Conservation (phyloP, 1,140 invertebrate genomes). For the Drosophila paulistorum region DNA sequence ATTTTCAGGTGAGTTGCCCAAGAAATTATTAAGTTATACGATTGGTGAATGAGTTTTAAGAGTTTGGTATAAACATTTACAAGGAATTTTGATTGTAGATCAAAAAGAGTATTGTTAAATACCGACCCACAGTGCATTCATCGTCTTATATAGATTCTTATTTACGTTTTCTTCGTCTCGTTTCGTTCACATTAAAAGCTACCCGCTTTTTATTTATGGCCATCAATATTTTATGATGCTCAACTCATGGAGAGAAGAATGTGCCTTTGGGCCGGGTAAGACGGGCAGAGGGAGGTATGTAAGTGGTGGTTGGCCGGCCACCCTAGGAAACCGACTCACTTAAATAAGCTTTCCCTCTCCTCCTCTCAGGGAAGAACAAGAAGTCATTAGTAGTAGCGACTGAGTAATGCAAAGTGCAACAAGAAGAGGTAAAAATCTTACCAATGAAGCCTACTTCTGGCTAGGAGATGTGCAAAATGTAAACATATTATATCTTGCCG, state of each 20-base stretch:
- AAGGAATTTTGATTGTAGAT: neutral
- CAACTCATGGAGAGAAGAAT: slow-evolving; percentile 48
- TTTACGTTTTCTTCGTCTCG: slow-evolving; percentile 30
- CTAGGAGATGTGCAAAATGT: too few relatives aligned
- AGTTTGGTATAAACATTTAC: too few relatives aligned
- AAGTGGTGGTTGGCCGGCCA: neutral
- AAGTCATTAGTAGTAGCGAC: slow-evolving; percentile 1
- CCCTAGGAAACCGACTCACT: slow-evolving; percentile 23
- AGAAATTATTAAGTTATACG: neutral
- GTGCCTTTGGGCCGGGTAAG: slow-evolving; percentile 9
- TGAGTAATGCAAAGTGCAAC: neutral
- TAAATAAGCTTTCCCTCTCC: neutral
- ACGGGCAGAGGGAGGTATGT: neutral
- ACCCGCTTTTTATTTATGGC: slow-evolving; percentile 69
- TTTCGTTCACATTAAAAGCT: slow-evolving; percentile 54
- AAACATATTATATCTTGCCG: too few relatives aligned
- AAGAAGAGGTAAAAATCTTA: neutral
- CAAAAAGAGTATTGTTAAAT: neutral
- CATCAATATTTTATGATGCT: slow-evolving; percentile 72
- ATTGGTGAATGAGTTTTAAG: too few relatives aligned
- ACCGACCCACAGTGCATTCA: slow-evolving; percentile 37
- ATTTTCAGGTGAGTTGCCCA: neutral
- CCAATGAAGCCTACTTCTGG: neutral
- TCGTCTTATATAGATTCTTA: slow-evolving; percentile 33
- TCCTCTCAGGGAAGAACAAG: neutral